Conservation (phyloP, 2,888 invertebrate species). For the Diaphora mendica region DNA sequence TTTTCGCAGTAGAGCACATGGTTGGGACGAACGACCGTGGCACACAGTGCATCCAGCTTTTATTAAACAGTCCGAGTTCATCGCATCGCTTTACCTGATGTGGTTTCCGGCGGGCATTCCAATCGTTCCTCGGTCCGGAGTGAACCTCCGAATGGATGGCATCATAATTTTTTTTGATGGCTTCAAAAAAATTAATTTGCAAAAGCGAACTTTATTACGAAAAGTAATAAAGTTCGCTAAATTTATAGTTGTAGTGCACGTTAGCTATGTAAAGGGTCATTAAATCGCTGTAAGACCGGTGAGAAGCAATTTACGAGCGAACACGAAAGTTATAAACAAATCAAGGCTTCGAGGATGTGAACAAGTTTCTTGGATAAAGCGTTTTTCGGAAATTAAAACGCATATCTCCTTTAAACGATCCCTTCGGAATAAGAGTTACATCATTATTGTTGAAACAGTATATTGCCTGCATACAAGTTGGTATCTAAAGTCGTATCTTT, state of each 20-base stretch:
- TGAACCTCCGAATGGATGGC: conserved; percentile 44
- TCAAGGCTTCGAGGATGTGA: conserved; percentile 60
- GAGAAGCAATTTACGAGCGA: conserved; percentile 73
- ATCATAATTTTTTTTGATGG: conserved; percentile 34
- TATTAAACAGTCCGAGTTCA: conserved; percentile 54
- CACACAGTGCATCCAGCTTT: conserved; percentile 43
- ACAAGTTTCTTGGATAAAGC: conserved; percentile 57
- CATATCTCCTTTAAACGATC: conserved; percentile 40
- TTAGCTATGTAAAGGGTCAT: conserved; percentile 63
- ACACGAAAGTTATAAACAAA: conserved; percentile 70
- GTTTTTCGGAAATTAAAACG: conserved; percentile 48
- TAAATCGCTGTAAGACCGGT: conserved; percentile 66
- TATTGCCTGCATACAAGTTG: conserved; percentile 47
- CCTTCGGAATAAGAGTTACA: conserved; percentile 33
- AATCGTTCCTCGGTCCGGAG: conserved; percentile 51
- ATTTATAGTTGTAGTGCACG: conserved; percentile 60
- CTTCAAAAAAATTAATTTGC: conserved; percentile 16
- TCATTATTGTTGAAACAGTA: conserved; percentile 40
- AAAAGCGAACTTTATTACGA: conserved; percentile 47
- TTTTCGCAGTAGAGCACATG: conserved; percentile 60
- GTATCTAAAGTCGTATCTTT: conserved; percentile 48
- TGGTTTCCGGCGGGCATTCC: conserved; percentile 80
- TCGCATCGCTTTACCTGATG: conserved; percentile 73
- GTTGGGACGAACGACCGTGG: conserved; percentile 48
- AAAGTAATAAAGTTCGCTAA: too few species aligned